phyloP scores from a whole-genome alignment of 2,113 vertebrate genomes.

The Caranx ignobilis region DNA sequence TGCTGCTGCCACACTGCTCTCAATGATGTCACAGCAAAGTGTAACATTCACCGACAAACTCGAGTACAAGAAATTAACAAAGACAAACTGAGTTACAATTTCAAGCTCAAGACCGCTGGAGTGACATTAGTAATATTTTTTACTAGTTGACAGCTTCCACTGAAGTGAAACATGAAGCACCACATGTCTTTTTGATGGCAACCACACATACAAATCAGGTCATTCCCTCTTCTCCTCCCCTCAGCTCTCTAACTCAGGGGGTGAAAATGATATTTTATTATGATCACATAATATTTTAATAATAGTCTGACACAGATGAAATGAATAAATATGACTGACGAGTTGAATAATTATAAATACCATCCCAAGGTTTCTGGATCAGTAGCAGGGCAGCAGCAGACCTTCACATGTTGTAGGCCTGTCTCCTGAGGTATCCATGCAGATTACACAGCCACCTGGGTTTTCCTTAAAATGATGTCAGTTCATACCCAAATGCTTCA shows the following conservation, averaged over 20 bases:
- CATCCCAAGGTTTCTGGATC: not conserved
- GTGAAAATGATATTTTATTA: not conserved
- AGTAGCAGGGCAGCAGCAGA: not conserved
- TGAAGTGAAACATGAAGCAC: slow-evolving; percentile 1
- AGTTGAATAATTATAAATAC: not conserved
- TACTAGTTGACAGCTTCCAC: not conserved
- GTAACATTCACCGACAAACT: not conserved
- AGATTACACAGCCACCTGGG: not conserved
- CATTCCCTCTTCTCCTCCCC: not conserved
- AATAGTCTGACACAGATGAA: not conserved
- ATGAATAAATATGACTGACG: not conserved
- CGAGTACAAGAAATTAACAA: not conserved
- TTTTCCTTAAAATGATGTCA: not conserved
- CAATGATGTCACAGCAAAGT: not conserved
- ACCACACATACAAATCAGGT: not conserved
- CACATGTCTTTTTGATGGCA: not conserved
- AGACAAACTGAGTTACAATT: not conserved
- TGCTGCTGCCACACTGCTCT: slow-evolving; percentile 1
- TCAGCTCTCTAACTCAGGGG: not conserved
- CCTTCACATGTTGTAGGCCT: not conserved
- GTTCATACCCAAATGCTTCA: not conserved
- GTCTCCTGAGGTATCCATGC: not conserved
- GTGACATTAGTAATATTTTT: not conserved
- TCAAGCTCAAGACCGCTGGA: not conserved
- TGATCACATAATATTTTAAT: not conserved